Base-by-base conservation (phyloP, 2,797 vertebrate species). In the Melanotaenia nigrans region DNA sequence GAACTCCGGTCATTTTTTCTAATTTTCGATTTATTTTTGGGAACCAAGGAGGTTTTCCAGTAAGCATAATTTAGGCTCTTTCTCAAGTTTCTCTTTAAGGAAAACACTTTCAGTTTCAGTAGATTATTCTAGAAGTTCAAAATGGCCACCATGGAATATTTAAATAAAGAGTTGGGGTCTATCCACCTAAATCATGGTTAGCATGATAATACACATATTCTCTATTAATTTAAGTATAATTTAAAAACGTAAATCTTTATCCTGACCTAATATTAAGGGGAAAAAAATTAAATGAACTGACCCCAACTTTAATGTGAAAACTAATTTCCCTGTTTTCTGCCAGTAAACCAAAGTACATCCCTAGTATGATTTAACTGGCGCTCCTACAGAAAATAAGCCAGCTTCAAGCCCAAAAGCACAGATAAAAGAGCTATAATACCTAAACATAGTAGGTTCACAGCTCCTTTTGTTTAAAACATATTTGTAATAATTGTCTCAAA, bases 401-500 rank as follows among this genome's bases (percentile, higher is more conserved):
- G 83, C 84, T 82, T 82, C 53, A 87, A 87, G 83, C 73, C 82
- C 69, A 74, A 84, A 75, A 79, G 24, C 73, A 4, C 68, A 51
- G 38, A 53, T 30, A 61, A 71, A 68, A 60, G 67, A 75, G 78
- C 51, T 49, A 78, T 1, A 24, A n/a, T 1, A 62, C 88, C 89
- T 91, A 73, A 75, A 90, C 88, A 89, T 59, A 88, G 84, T 82
- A 90, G 90, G 86, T 78, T 35, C 42, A 61, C 58, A 61, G 75
- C 84, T 79, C 71, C 62, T 78, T 63, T 35, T 10, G 54, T 71
- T 65, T 72, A 33, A 45, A 76, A 84, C 67, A 60, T 51, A 70
- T 65, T 40, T 40, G 47, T 84, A 83, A 83, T 60, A 78, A 85
- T 78, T 81, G 84, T 88, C 82, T 90, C 84, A 79, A 79, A 87